Evolutionary conservation across 2,113 vertebrate species (phyloP).

Genomic region (Salvelinus sp.): DNA sequence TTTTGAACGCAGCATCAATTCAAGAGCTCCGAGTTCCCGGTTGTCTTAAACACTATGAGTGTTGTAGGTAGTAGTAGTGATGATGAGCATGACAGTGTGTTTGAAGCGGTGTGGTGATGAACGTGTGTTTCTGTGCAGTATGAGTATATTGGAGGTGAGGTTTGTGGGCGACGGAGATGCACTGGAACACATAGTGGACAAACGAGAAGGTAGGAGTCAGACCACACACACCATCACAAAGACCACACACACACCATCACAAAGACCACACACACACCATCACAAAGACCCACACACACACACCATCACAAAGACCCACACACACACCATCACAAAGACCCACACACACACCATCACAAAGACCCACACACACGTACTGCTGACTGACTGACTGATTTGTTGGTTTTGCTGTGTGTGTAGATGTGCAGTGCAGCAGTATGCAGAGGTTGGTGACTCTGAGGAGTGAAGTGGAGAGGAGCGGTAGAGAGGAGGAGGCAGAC

Average conservation of each 20-base stretch:
- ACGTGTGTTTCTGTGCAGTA: constrained; percentile 41
- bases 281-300: too few relatives aligned
- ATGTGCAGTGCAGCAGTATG: constrained; percentile 59
- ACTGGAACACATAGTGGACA: constrained; percentile 88
- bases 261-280: too few relatives aligned
- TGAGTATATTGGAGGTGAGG: constrained; percentile 80
- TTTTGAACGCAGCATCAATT: background rate
- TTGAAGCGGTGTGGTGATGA: too few relatives aligned
- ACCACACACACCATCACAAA: too few relatives aligned
- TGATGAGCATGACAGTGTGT: background rate
- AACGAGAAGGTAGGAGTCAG: constrained; percentile 77
- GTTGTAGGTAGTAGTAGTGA: too few relatives aligned
- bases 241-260: too few relatives aligned
- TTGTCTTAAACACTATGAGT: background rate
- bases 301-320: too few relatives aligned
- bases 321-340: too few relatives aligned
- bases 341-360: too few relatives aligned
- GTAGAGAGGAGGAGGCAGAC: constrained; percentile 54
- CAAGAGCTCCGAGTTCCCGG: background rate
- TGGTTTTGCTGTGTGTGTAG: constrained; percentile 49
- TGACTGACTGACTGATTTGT: background rate
- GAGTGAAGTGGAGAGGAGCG: constrained; percentile 63
- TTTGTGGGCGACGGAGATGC: constrained; percentile 90
- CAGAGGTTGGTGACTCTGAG: constrained; percentile 76
- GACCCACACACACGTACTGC: too few relatives aligned